phyloP scores from a whole-genome alignment of 2,113 vertebrate species.

The Microcebus tavaratra region DNA sequence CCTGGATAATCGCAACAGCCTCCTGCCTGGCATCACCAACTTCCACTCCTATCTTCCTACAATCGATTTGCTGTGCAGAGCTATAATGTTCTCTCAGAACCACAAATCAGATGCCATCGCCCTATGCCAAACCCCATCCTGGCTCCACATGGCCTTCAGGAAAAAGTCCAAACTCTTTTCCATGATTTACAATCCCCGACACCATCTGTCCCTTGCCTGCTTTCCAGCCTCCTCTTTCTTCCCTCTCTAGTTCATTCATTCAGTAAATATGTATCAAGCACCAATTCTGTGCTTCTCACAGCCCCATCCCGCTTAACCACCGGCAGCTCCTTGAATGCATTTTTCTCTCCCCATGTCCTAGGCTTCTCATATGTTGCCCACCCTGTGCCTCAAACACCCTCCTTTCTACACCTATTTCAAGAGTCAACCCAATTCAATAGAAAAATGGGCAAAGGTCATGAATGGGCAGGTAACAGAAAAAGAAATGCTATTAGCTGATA shows the following conservation, averaged over 20 bases:
- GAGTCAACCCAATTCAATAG: not conserved
- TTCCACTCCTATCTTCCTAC: not conserved
- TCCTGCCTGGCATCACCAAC: not conserved
- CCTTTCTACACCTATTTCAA: not conserved
- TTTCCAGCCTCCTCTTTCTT: not conserved
- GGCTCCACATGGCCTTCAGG: not conserved
- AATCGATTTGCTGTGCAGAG: not conserved
- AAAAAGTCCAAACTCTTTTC: not conserved
- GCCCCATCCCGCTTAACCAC: not conserved
- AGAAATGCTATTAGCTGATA: not conserved
- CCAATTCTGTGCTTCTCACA: not conserved
- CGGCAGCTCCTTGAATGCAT: not conserved
- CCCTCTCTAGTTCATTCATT: not conserved
- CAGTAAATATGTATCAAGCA: not conserved
- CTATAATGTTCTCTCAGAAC: not conserved
- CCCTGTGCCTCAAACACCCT: not conserved
- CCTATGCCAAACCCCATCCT: not conserved
- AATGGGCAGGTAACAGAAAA: not conserved
- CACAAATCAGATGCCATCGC: not conserved
- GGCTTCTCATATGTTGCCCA: not conserved
- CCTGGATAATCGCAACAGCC: not conserved
- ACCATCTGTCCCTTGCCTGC: not conserved
- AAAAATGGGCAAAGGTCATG: not conserved
- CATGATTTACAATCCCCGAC: not conserved
- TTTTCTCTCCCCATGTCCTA: not conserved